Evolutionary conservation across 2,888 invertebrate genomes (phyloP), one percentile per base, ranked within the genome.

Genomic region (Gastracanthus pulcherrimus): DNA sequence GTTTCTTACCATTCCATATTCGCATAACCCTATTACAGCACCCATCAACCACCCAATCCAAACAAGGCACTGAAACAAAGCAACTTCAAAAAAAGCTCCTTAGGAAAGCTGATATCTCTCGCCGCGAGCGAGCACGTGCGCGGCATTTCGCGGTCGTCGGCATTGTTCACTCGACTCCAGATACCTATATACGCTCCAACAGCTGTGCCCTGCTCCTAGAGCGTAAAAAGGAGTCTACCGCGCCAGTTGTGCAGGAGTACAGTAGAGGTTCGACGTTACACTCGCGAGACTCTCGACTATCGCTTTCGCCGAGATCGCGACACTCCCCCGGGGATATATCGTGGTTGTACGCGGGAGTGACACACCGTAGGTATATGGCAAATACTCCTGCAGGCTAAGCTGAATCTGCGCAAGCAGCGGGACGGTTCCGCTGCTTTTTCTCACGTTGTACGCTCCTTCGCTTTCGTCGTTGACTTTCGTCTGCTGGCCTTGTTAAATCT

Each of bases 371-470:
- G n/a, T n/a, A n/a, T n/a, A 45, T 13, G 45, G 3, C 3, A 13
- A n/a, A 45, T 19, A 62, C 34, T 34, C 34, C 34, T n/a, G 62
- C 2, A 16, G 16, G 16, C 4, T 31, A 23, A 13, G 26, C 58
- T 7, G 34, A 62, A 36, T 34, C 34, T n/a, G 31, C 62, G 23
- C 58, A 26, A 3, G 13, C 5, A 16, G 7, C 55, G 26, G 55
- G 55, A 55, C 55, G 55, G 23, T n/a, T n/a, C 9, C 45, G 45
- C 51, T 38, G 76, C 69, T 69, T 70, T 76, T 77, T 77, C 69
- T 70, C 76, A 60, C 76, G 69, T 67, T 55, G 5, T 7, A 3
- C 11, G 34, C 64, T 70, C 36, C 38, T 41, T 66, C 11, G 36
- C 51, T 34, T 23, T 41, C 1, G 31, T 2, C 29, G 19, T 19